Percentiles rank a stretch among this genome's conserved stretches.
These are phyloP conservation scores for Platygyra sinensis DNA, from an alignment of 64 coral and sea anemone species.

Conservation along the genomic window DNA sequence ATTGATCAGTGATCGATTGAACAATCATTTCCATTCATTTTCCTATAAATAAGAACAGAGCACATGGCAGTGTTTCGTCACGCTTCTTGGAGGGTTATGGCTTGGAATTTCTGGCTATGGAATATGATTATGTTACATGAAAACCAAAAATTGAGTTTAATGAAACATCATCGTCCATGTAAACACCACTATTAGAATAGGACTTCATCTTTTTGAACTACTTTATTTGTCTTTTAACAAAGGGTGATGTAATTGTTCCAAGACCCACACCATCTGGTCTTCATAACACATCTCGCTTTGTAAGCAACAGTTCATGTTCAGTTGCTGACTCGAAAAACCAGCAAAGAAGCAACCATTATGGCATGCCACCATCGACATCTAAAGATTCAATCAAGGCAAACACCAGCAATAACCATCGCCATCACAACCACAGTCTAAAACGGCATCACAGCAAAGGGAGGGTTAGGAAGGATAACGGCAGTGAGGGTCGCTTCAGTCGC, in stretches of 20 bases:
- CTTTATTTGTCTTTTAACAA: background rate
- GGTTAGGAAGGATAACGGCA: slow-evolving; percentile 25
- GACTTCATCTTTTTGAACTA: no score
- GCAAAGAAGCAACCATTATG: background rate
- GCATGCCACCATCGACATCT: background rate
- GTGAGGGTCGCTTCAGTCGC: slow-evolving; percentile 39
- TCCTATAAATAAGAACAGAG: no score
- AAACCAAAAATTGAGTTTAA: no score
- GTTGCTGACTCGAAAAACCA: background rate
- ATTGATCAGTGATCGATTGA: no score
- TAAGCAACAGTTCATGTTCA: background rate
- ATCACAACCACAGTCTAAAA: slow-evolving; percentile 15
- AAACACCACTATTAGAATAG: no score
- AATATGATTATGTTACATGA: no score
- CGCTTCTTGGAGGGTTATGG: no score
- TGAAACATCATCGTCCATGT: no score
- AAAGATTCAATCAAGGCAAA: background rate
- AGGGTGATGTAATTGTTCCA: background rate
- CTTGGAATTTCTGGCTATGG: no score
- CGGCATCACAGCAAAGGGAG: slow-evolving; percentile 13
- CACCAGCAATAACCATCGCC: background rate
- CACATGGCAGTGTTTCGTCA: no score
- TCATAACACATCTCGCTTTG: background rate
- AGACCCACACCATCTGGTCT: background rate
- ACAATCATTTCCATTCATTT: no score